These are phyloP conservation scores for Rissa tridactyla DNA, from an alignment of 2,113 vertebrate species.

Conservation along the genomic window DNA sequence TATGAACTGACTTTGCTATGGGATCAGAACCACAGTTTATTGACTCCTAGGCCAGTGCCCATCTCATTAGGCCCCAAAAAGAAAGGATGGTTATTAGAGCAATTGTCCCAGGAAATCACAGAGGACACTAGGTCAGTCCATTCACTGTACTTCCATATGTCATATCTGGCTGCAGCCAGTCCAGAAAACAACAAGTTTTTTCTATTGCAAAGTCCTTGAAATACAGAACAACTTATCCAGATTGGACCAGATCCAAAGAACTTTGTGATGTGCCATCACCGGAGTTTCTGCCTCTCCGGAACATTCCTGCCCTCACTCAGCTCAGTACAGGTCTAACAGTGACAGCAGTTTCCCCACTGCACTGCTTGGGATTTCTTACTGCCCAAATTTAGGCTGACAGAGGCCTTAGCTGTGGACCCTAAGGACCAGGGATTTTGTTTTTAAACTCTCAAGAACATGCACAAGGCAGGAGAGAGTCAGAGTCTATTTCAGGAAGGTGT, in stretches of 20 bases:
- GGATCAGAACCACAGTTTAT: background rate
- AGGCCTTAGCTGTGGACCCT: background rate
- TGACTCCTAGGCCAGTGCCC: background rate
- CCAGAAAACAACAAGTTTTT: background rate
- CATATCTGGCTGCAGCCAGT: background rate
- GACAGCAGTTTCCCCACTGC: background rate
- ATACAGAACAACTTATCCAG: background rate
- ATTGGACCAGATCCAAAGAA: background rate
- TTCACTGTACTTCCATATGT: background rate
- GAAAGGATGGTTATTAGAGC: background rate
- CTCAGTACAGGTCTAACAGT: background rate
- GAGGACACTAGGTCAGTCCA: background rate
- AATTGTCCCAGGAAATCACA: background rate
- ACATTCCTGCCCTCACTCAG: background rate
- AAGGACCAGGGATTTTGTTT: background rate
- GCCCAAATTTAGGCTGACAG: background rate
- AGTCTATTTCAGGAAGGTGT: conserved; percentile 76
- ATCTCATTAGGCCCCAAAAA: background rate
- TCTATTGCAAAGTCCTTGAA: background rate
- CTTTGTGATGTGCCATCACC: background rate
- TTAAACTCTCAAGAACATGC: conserved; percentile 20
- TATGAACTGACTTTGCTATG: background rate
- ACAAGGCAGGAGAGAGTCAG: conserved; percentile 33
- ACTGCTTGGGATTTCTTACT: background rate
- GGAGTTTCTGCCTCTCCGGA: background rate